Percentiles rank a stretch among this genome's conserved stretches.
phyloP scores from a whole-genome alignment of 1,140 invertebrate genomes.

The Pantala flavescens region DNA sequence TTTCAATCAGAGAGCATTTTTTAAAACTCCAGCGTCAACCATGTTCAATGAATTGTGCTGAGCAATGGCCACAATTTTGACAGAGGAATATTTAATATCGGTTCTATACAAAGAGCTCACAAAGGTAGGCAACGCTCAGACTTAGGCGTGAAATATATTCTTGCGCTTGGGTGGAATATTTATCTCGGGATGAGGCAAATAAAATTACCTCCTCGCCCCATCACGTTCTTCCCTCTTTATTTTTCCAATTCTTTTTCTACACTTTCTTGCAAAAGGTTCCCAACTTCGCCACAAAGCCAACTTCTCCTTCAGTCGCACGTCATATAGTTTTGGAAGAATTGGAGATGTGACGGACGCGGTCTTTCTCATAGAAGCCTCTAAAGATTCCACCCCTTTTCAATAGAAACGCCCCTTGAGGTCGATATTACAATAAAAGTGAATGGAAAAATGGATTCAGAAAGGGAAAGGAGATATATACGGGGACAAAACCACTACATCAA shows the following conservation, averaged over 20 bases:
- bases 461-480: no score
- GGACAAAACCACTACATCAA: no score
- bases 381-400: background rate
- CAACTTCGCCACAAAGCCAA: background rate
- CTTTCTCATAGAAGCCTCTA: background rate
- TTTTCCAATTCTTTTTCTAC: background rate
- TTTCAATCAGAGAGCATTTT: no score
- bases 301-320: background rate
- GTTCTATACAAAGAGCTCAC: no score
- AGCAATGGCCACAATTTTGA: no score
- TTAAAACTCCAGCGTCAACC: no score
- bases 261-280: background rate
- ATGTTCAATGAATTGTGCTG: no score
- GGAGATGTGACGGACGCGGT: background rate
- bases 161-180: background rate
- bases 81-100: no score
- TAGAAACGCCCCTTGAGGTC: background rate
- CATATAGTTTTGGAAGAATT: background rate
- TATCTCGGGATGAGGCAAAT: background rate
- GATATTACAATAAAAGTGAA: background rate
- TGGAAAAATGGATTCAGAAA: no score
- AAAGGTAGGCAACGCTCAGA: no score
- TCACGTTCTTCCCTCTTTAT: background rate
- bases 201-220: background rate
- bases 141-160: background rate